Evolutionary conservation across 2,113 vertebrate genomes (phyloP), one percentile per base, ranked within the genome.

Genomic region (Atrichornis clamosus): DNA sequence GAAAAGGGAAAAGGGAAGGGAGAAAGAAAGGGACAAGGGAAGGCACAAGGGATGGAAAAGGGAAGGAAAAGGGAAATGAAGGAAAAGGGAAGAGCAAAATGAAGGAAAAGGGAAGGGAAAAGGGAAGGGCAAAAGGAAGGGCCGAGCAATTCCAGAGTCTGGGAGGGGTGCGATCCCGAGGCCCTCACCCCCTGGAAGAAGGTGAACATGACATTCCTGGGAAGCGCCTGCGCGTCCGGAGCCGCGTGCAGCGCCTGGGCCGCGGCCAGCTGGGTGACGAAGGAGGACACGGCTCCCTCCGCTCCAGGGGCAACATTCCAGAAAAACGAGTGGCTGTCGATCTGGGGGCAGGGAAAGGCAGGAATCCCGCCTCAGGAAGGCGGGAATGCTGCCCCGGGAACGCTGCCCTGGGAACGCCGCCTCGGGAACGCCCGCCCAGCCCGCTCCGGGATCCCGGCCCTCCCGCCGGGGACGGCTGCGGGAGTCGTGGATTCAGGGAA

Each of bases 281-380:
- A 99, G 18, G 99, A 98, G 0, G 98, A 98, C 12, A 98, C 98
- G 0, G 97, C 97, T 1, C 98, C 98, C 77, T 99, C 98, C 1
- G 98, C 99, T 8, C 98, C 98, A 0, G 99, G 99, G 8, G 99
- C 98, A 4, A 99, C 35, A 11, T 99, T 99, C 96, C 98, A 99
- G 98, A 99, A 99, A 72, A 99, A 99, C 3, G 99, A 99, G 35
- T 98, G 98, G 88, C 99, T 99, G 96, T 99, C 99, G 72, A 99
- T 84, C 99, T 99, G 97, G 10, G 35, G 52, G 41, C 2, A n/a
- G 3, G 58, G n/a, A n/a, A 23, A 28, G 11, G 0, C 9, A 22
- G 56, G n/a, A 22, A 22, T 41, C 13, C 39, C 13, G 39, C 39
- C 39, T 41, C 39, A 41, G 39, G 13, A 41, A 44, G 41, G 8